Conservation (phyloP, 2,888 invertebrate species). For the Limulus polyphemus region DNA sequence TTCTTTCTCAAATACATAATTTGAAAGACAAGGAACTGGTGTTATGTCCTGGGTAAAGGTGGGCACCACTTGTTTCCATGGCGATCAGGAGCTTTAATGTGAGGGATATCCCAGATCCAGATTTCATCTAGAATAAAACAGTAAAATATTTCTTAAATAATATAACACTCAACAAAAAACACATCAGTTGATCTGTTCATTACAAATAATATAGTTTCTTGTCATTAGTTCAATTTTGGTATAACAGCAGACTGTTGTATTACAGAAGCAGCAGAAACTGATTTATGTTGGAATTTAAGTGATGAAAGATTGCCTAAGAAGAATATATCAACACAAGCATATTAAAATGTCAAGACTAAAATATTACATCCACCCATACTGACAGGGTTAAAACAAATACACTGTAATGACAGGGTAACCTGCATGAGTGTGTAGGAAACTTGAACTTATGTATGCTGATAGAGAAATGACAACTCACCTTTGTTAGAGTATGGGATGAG, state of each 20-base stretch:
- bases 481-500: slow-evolving; percentile 7
- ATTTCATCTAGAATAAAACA: slow-evolving; percentile 18
- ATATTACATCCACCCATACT: no score
- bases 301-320: no score
- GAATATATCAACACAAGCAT: no score
- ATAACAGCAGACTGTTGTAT: not conserved
- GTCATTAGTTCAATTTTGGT: not conserved
- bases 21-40: no score
- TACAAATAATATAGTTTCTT: not conserved
- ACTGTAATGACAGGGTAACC: no score
- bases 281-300: no score
- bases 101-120: slow-evolving; percentile 25
- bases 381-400: no score
- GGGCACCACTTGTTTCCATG: slow-evolving; percentile 24
- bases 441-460: no score
- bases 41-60: slow-evolving; percentile 5
- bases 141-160: not conserved
- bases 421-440: no score
- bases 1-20: no score
- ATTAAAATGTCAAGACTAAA: no score
- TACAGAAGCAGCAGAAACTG: no score
- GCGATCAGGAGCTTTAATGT: slow-evolving; percentile 20
- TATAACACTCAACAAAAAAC: not conserved
- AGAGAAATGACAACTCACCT: not conserved
- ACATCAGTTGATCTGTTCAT: not conserved